These are phyloP conservation scores for Maniola jurtina DNA, from an alignment of 1,140 invertebrate species.

Conservation along the genomic window DNA sequence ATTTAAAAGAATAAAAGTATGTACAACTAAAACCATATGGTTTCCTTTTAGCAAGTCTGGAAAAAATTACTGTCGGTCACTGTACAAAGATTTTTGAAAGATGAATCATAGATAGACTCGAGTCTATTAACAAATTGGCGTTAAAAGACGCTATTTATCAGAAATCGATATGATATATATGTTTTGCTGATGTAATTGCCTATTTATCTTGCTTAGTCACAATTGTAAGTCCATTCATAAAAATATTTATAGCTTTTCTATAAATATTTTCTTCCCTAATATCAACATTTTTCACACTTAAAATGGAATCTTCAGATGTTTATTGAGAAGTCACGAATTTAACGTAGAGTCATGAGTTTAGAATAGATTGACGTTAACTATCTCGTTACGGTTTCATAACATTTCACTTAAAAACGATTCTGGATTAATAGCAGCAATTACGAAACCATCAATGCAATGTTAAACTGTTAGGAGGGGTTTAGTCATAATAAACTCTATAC, in stretches of 20 bases:
- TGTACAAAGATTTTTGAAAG: too few relatives aligned
- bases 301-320: not conserved
- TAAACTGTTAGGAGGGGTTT: not conserved
- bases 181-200: not conserved
- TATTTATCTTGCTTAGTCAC: not conserved
- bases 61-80: too few relatives aligned
- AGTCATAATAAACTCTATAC: too few relatives aligned
- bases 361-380: slow-evolving; percentile 11
- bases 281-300: not conserved
- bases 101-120: too few relatives aligned
- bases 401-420: slow-evolving; percentile 21
- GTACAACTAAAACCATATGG: too few relatives aligned
- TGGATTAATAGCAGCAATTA: slow-evolving; percentile 11
- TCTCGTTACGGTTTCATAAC: slow-evolving; percentile 15
- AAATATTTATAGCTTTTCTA: not conserved
- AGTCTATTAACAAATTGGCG: not conserved
- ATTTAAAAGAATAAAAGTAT: not conserved
- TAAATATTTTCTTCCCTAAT: not conserved
- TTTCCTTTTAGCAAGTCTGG: too few relatives aligned
- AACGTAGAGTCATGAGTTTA: not conserved
- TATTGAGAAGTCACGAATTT: slow-evolving; percentile 10
- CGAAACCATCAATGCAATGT: slow-evolving; percentile 14
- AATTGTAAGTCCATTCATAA: slow-evolving; percentile 3
- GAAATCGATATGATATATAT: not conserved
- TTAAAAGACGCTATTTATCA: not conserved